phyloP scores from a whole-genome alignment of 2,888 invertebrate genomes.

The Phlogophora meticulosa region DNA sequence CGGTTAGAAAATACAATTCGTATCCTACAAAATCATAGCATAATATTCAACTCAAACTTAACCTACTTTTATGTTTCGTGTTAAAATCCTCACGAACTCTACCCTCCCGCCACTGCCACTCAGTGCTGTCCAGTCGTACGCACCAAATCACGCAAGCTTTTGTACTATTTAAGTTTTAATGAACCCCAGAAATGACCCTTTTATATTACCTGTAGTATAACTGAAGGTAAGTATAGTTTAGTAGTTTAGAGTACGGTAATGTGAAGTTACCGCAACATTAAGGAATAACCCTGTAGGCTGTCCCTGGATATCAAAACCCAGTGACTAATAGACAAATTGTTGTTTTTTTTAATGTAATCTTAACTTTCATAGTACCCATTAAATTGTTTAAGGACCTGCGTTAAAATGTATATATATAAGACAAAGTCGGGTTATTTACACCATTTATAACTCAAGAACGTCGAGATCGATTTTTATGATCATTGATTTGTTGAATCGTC shows the following conservation, averaged over 20 bases:
- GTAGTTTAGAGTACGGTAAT: background rate
- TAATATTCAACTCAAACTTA: background rate
- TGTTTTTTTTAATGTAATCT: too few relatives aligned
- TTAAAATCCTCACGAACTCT: slow-evolving; percentile 9
- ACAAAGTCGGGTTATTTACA: too few relatives aligned
- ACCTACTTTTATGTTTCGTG: slow-evolving; percentile 19
- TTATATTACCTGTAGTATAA: background rate
- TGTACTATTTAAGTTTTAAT: slow-evolving; percentile 46
- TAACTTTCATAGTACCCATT: too few relatives aligned
- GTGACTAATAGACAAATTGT: too few relatives aligned
- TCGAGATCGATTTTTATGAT: too few relatives aligned
- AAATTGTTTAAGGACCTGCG: too few relatives aligned
- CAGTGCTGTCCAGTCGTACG: slow-evolving; percentile 43
- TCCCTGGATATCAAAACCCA: too few relatives aligned
- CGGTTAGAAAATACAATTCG: too few relatives aligned
- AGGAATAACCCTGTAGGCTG: background rate
- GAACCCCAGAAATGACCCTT: slow-evolving; percentile 20
- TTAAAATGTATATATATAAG: too few relatives aligned
- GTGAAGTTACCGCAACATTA: background rate
- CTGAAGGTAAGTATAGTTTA: background rate
- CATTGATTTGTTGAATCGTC: too few relatives aligned
- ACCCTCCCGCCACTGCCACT: slow-evolving; percentile 15
- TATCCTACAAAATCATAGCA: background rate
- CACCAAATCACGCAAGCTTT: slow-evolving; percentile 44
- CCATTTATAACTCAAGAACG: too few relatives aligned